Base-by-base conservation (phyloP, 53 echinoderm and acorn worm species). In the Patiria pectinifera region DNA sequence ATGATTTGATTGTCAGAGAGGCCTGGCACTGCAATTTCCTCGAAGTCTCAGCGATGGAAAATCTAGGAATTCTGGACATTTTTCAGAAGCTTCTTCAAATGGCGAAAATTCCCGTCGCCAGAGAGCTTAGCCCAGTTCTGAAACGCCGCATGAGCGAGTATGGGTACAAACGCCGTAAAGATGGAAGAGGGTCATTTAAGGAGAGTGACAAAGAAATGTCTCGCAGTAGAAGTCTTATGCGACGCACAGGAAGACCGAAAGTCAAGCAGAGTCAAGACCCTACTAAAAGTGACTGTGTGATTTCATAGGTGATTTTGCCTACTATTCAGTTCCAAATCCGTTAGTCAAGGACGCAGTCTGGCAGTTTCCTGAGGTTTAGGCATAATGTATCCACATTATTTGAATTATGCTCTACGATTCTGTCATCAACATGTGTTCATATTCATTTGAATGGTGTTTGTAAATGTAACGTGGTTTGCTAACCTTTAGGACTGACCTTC, bases 101-200 rank as follows among this genome's bases (percentile, higher is more conserved):
- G 83, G 97, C 97, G 16, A 99, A 96, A 81, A 95, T 99, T 16
- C 99, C 99, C n/a, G 96, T 96, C 45, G 99, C 99, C 4, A 80
- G 99, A 24, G 96, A 99, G 89, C 87, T 99, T 16, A 97, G 99
- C 69, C 99, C 99, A 0, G 95, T 99, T 25, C 88, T 99, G 49
- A 97, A 96, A 78, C 92, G 99, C 48, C 81, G 99, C 69, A 99
- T 99, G 99, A 99, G 99, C 74, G 99, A 99, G 84, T 94, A 96
- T 46, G 96, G 95, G 3, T 94, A 85, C 59, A 99, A 99, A 89
- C 95, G 96, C 47, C 93, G 93, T 46, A 94, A 94, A n/a, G 87
- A 93, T 13, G 93, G 96, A 0, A 87, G 95, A 59, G 94, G 93
- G 44, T 95, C 94, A 19, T 97, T 97, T 82, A 95, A 95, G 59